Percentiles rank a stretch among this genome's conserved stretches.
phyloP scores from a whole-genome alignment of 2,888 invertebrate genomes.

The Hydraecia micacea region DNA sequence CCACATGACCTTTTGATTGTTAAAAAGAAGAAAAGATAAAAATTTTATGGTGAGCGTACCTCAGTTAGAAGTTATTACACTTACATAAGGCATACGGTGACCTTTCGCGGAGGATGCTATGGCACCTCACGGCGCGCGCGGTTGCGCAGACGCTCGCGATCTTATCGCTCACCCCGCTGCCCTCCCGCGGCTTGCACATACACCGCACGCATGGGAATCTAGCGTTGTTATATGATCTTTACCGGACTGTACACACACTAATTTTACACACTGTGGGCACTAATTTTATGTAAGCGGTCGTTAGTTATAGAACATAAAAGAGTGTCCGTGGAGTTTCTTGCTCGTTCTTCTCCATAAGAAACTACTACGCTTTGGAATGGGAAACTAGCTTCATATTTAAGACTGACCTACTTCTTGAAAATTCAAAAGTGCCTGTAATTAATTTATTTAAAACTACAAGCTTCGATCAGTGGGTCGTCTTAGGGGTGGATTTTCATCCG shows the following conservation, averaged over 20 bases:
- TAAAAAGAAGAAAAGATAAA: constrained; percentile 47
- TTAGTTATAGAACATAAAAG: neutral
- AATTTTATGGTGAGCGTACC: constrained; percentile 46
- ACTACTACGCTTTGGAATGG: neutral
- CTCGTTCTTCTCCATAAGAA: neutral
- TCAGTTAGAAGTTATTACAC: constrained; percentile 68
- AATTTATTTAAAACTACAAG: neutral
- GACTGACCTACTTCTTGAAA: neutral
- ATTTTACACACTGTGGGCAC: neutral
- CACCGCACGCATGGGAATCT: constrained; percentile 59
- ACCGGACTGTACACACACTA: constrained; percentile 33
- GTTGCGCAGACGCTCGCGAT: constrained; percentile 77
- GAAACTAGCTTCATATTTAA: neutral
- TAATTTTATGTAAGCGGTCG: neutral
- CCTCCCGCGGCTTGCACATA: constrained; percentile 59
- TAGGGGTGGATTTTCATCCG: no score
- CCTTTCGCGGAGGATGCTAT: constrained; percentile 85
- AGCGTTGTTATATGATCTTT: constrained; percentile 46
- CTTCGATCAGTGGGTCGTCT: no score
- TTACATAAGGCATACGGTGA: constrained; percentile 79
- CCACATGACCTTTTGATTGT: constrained; percentile 42
- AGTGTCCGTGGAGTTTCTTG: neutral
- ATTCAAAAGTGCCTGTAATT: neutral
- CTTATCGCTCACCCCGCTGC: constrained; percentile 78
- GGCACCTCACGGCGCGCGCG: constrained; percentile 78